Evolutionary conservation across 2,797 vertebrate species (phyloP).

Genomic region (Chrosomus eos): DNA sequence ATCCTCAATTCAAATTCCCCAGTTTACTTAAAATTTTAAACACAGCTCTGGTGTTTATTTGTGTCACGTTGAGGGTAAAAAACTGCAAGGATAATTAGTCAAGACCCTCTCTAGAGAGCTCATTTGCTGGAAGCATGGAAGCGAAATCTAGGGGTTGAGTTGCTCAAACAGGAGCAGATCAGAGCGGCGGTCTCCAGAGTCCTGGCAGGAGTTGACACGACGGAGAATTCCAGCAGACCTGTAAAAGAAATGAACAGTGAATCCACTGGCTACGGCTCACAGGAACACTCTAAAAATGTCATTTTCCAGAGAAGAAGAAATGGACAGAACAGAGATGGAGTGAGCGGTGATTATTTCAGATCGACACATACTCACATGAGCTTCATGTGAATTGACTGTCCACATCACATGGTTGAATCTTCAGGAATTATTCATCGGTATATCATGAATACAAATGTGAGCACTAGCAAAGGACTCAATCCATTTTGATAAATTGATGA

Average conservation of each 20-base stretch:
- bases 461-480: neutral
- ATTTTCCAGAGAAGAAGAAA: conserved; percentile 39
- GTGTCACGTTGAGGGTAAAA: conserved; percentile 8
- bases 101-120: conserved; percentile 58
- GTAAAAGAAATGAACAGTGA: conserved; percentile 41
- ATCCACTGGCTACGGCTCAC: conserved; percentile 2
- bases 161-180: conserved; percentile 27
- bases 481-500: neutral
- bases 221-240: conserved; percentile 32
- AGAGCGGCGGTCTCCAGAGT: conserved; percentile 27
- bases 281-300: conserved; percentile 25
- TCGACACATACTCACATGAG: conserved; percentile 26
- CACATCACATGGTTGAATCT: conserved; percentile 4
- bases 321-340: conserved; percentile 10
- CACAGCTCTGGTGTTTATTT: neutral
- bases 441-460: neutral
- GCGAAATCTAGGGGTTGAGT: neutral
- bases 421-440: neutral
- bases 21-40: neutral
- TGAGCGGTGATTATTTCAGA: conserved; percentile 1
- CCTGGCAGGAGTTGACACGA: conserved; percentile 31
- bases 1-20: neutral
- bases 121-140: conserved; percentile 53
- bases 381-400: conserved; percentile 12
- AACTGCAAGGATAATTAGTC: conserved; percentile 33